Percentiles rank a stretch among this genome's conserved stretches.
Evolutionary conservation across 2,888 invertebrate genomes (phyloP).

Genomic region (Physocephala rufipes): DNA sequence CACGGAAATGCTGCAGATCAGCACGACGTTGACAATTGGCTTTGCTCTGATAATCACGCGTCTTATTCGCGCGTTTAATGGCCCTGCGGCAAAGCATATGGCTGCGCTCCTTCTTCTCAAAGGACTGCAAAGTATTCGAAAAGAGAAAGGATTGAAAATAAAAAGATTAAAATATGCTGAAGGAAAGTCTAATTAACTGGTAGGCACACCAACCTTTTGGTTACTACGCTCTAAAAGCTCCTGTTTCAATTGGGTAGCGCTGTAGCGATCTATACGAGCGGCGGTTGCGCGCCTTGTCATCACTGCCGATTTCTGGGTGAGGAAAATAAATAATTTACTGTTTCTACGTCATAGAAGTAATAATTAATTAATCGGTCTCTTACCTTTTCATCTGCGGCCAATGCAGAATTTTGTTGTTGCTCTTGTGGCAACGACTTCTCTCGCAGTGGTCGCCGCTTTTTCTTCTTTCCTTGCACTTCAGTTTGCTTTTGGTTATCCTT

Average conservation of each 20-base stretch:
- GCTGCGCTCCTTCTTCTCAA: slow-evolving; percentile 66
- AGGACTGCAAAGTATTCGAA: slow-evolving; percentile 51
- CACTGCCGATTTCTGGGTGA: slow-evolving; percentile 19
- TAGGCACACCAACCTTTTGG: slow-evolving; percentile 57
- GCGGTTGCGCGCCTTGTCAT: slow-evolving; percentile 43
- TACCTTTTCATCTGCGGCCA: slow-evolving; percentile 17
- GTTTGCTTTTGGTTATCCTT: slow-evolving; percentile 44
- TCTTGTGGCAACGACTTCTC: slow-evolving; percentile 36
- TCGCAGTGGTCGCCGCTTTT: slow-evolving; percentile 15
- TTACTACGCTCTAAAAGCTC: slow-evolving; percentile 57
- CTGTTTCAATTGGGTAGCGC: slow-evolving; percentile 58
- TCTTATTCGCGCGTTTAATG: slow-evolving; percentile 69
- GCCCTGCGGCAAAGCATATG: slow-evolving; percentile 68
- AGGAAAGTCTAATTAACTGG: not conserved
- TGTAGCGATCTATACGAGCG: slow-evolving; percentile 56
- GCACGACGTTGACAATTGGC: slow-evolving; percentile 69
- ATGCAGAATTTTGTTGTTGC: slow-evolving; percentile 22
- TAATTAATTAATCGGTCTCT: not conserved
- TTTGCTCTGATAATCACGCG: slow-evolving; percentile 68
- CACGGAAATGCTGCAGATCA: slow-evolving; percentile 68
- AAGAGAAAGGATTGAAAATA: not conserved
- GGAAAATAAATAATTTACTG: slow-evolving; percentile 1
- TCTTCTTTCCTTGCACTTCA: not conserved
- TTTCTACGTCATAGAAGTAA: not conserved
- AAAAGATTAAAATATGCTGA: not conserved